Conservation (phyloP, 2,113 vertebrate genomes). For the Capreolus pygargus region DNA sequence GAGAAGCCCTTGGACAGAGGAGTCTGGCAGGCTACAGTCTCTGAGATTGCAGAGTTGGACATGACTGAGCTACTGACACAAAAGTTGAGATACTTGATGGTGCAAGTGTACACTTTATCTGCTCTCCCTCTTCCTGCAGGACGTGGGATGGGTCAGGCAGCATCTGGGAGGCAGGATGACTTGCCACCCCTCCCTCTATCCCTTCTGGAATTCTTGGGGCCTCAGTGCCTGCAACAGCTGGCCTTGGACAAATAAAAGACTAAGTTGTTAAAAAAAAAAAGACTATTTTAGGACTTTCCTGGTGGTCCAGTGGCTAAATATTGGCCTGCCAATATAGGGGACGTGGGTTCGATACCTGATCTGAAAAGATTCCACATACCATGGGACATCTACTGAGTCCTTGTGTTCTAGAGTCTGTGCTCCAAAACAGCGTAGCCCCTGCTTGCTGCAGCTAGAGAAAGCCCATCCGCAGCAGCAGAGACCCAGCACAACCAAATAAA, state of each 20-base stretch:
- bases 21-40: neutral
- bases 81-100: neutral
- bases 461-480: neutral
- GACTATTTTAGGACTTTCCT: neutral
- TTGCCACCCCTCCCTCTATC: rapidly evolving
- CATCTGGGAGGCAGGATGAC: neutral
- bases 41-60: neutral
- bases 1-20: neutral
- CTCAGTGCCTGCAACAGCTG: neutral
- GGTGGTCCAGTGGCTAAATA: neutral
- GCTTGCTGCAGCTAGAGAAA: neutral
- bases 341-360: neutral
- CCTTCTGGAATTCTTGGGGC: neutral
- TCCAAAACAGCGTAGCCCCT: neutral
- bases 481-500: neutral
- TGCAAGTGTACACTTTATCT: neutral
- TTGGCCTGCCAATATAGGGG: neutral
- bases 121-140: neutral
- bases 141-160: neutral
- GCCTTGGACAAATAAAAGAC: neutral
- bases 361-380: neutral
- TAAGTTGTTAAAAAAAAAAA: neutral
- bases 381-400: neutral
- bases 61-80: neutral
- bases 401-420: neutral